Conservation (phyloP, 2,113 vertebrate genomes). For the Brachyhypopomus occidentalis region DNA sequence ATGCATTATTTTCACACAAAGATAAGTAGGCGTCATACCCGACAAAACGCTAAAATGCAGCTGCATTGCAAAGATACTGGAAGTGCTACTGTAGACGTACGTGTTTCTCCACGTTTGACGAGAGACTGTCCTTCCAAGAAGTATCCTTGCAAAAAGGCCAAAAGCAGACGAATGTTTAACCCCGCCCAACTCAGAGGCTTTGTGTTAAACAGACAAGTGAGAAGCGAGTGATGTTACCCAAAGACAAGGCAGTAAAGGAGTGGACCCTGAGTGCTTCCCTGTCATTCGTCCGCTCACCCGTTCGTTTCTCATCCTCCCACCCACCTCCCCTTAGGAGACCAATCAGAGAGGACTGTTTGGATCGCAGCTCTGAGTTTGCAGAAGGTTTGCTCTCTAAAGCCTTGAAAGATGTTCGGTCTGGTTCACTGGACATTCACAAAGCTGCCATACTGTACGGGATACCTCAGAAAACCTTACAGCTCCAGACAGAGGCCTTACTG, state of each 20-base stretch:
- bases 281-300: conserved; percentile 89
- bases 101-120: conserved; percentile 81
- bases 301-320: conserved; percentile 76
- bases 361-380: conserved; percentile 99
- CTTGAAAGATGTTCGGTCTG: conserved; percentile 99
- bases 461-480: conserved; percentile 94
- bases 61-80: conserved; percentile 85
- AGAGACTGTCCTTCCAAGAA: conserved; percentile 87
- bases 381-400: conserved; percentile 99
- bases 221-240: conserved; percentile 99
- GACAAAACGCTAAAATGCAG: conserved; percentile 34
- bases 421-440: conserved; percentile 96
- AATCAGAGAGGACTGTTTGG: conserved; percentile 96
- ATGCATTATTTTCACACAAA: conserved; percentile 53
- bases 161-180: conserved; percentile 40
- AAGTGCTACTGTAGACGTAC: conserved; percentile 82
- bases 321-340: conserved; percentile 98
- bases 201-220: conserved; percentile 83
- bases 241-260: conserved; percentile 99
- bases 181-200: conserved; percentile 72
- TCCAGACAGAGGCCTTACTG: conserved; percentile 90
- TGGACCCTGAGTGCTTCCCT: conserved; percentile 97
- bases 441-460: conserved; percentile 99
- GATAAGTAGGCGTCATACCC: conserved; percentile 76
- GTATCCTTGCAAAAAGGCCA: conserved; percentile 77